phyloP scores from a whole-genome alignment of 2,888 invertebrate genomes.

The Argyresthia albistria region DNA sequence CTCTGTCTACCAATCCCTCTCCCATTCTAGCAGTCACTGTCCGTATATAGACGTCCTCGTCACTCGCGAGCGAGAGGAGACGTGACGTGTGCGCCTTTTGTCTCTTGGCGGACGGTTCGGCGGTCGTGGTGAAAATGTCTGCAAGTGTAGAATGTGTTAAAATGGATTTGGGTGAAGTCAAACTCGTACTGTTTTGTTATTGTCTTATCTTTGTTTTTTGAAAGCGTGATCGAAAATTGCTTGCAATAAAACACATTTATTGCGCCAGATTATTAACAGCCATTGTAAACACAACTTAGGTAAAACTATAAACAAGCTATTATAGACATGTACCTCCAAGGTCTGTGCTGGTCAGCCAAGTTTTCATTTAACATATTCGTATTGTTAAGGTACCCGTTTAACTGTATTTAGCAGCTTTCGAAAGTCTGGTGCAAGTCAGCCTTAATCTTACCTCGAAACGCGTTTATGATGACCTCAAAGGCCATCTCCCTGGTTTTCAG shows the following conservation, averaged over 20 bases:
- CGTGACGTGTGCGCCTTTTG: slow-evolving; percentile 10
- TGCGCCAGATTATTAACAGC: no score
- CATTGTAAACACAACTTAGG: no score
- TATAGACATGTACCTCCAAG: no score
- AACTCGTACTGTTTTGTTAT: no score
- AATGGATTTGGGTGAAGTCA: neutral
- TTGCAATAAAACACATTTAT: no score
- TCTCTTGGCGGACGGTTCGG: slow-evolving; percentile 16
- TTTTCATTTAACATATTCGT: no score
- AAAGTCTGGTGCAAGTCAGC: neutral
- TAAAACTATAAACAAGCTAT: no score
- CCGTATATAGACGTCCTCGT: slow-evolving; percentile 10
- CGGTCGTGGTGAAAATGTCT: slow-evolving; percentile 2
- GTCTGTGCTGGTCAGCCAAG: no score
- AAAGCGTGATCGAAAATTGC: no score
- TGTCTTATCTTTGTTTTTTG: no score
- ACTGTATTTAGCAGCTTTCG: no score
- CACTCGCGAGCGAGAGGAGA: slow-evolving; percentile 5
- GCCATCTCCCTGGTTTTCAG: slow-evolving; percentile 18
- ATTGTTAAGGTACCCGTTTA: no score
- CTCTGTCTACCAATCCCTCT: slow-evolving; percentile 9
- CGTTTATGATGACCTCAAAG: slow-evolving; percentile 19
- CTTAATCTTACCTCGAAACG: slow-evolving; percentile 21
- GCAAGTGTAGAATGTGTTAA: slow-evolving; percentile 10
- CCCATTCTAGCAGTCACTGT: slow-evolving; percentile 9